Evolutionary conservation across 2,888 invertebrate genomes (phyloP), one percentile per base, ranked within the genome.

Genomic region (Actias luna): DNA sequence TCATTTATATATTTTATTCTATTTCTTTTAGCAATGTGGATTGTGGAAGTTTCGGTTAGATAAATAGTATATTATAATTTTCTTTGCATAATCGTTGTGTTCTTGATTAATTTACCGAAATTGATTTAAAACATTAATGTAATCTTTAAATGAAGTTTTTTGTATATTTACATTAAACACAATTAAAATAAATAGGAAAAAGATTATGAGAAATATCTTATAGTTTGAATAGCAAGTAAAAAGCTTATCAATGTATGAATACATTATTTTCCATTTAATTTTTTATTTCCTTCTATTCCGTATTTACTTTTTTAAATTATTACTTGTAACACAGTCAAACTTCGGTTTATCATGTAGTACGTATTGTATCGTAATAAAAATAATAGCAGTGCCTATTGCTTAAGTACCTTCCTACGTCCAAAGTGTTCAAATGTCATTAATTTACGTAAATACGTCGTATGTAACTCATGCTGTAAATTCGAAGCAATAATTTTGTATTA

Each of bases 401-500:
- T 76, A 74, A 64, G 39, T 59, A 59, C 46, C 33, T 59, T 25
- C 22, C 33, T 59, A 50, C 22, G 46, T 50, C 46, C 46, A 36
- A 59, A 62, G 63, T 63, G 63, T 63, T 63, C 63, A 59, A 60
- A 33, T 58, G 35, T 61, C 27, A 31, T 42, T 58, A 57, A 31
- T 60, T 55, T 50, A 50, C 25, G 31, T 29, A 36, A 59, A 59
- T 52, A 8, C 36, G 25, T 46, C 27, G 52, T 55, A 57, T 46
- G 36, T 59, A 62, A 59, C 50, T 35, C 35, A 57, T 68, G 70
- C 61, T 46, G 61, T 58, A 62, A 27, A 61, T 72, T 68, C 64
- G 63, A 75, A 74, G 75, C 76, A 79, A 77, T 78, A 74, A 67
- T 75, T 80, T 80, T 74, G 63, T 73, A 78, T 69, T 67, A 74